These are phyloP conservation scores for Anabas testudineus DNA, from an alignment of 2,797 vertebrate species.

Conservation along the genomic window DNA sequence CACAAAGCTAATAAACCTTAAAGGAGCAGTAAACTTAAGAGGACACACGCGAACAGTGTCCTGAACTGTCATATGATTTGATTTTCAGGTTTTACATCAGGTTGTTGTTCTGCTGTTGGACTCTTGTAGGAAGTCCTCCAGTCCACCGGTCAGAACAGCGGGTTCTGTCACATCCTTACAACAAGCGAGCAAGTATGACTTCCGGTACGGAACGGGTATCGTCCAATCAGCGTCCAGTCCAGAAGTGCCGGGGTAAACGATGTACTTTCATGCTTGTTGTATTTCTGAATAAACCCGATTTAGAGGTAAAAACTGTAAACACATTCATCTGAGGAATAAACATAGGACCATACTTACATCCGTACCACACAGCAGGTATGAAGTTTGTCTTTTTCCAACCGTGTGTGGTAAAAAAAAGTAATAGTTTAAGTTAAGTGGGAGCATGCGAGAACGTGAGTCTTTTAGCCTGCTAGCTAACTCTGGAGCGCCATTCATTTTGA, in stretches of 20 bases:
- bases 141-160: slow-evolving; percentile 7
- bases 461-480: slow-evolving; percentile 44
- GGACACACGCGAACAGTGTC: background rate
- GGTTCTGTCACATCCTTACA: background rate
- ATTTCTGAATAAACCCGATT: slow-evolving; percentile 5
- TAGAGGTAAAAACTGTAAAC: background rate
- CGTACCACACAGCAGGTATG: slow-evolving; percentile 51
- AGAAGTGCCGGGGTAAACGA: slow-evolving; percentile 71
- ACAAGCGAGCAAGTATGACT: slow-evolving; percentile 2
- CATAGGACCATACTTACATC: background rate
- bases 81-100: background rate
- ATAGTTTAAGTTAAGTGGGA: background rate
- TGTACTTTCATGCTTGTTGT: slow-evolving; percentile 27
- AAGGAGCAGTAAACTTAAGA: too few species aligned
- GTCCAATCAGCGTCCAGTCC: slow-evolving; percentile 69
- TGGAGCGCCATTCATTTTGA: slow-evolving; percentile 41
- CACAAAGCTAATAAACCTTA: background rate
- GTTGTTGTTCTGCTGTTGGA: background rate
- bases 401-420: background rate
- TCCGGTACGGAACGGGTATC: slow-evolving; percentile 11
- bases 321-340: background rate
- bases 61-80: background rate
- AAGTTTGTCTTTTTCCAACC: background rate
- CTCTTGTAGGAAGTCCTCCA: slow-evolving; percentile 3
- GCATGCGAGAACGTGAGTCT: slow-evolving; percentile 41